Percentiles rank a stretch among this genome's conserved stretches.
Conservation (phyloP, 1,140 invertebrate species). For the Thaumetopoea pityocampa region DNA sequence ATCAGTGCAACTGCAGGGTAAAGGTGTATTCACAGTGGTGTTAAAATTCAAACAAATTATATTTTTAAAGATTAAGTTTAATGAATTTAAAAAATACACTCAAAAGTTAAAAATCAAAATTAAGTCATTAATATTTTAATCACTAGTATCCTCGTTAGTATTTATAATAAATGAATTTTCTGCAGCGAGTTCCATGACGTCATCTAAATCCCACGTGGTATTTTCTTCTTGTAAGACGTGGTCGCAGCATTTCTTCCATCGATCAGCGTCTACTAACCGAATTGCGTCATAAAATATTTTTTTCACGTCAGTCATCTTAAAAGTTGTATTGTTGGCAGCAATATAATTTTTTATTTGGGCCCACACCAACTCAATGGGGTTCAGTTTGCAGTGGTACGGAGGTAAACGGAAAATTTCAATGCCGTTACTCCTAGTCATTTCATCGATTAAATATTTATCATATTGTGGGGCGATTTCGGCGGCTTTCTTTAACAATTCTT, state of each 20-base stretch:
- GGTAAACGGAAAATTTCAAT: slow-evolving; percentile 33
- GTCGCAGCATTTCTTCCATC: slow-evolving; percentile 7
- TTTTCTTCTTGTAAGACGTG: slow-evolving; percentile 8
- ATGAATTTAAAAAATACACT: no score
- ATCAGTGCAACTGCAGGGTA: no score
- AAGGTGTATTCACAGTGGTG: no score
- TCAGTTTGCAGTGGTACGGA: slow-evolving; percentile 50
- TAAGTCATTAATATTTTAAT: no score
- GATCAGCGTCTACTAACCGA: background rate
- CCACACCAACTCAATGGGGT: no score
- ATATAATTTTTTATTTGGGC: slow-evolving; percentile 52
- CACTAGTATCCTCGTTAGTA: no score
- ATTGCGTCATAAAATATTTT: slow-evolving; percentile 13
- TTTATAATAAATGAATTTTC: no score
- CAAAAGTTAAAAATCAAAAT: no score
- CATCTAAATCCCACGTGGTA: no score
- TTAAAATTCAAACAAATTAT: no score
- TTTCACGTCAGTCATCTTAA: slow-evolving; percentile 13
- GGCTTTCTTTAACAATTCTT: slow-evolving; percentile 4
- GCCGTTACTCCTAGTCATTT: slow-evolving; percentile 17
- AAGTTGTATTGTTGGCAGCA: slow-evolving; percentile 13
- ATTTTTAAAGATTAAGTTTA: no score
- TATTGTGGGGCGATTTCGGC: slow-evolving; percentile 6
- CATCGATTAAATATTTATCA: slow-evolving; percentile 13
- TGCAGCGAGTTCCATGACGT: no score